A percentile compares a stretch with the other conserved stretches of the same genome.
Conservation (phyloP, 2,113 vertebrate genomes). For the Hyla sarda region DNA sequence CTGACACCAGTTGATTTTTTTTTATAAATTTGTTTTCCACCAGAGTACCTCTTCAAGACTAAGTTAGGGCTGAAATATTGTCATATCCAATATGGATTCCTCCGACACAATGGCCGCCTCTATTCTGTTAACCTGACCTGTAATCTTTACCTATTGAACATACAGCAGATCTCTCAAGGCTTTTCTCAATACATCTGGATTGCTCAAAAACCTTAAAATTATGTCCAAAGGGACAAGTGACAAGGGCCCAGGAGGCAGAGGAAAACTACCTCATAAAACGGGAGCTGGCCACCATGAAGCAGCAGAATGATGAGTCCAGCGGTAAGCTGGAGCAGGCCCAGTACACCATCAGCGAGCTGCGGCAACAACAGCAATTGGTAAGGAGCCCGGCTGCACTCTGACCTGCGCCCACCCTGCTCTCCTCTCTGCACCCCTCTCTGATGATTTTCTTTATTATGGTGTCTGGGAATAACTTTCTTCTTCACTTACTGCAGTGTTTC, state of each 20-base stretch:
- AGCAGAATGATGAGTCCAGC: constrained; percentile 93
- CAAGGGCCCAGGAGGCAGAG: constrained; percentile 98
- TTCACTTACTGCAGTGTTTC: too few species aligned
- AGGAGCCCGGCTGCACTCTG: constrained; percentile 77
- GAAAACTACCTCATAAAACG: constrained; percentile 99
- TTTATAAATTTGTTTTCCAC: too few species aligned
- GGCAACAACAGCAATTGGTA: constrained; percentile 90
- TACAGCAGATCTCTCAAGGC: constrained; percentile 64
- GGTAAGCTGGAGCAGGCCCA: constrained; percentile 95
- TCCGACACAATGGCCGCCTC: not conserved
- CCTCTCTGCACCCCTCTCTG: not conserved
- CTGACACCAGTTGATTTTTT: too few species aligned
- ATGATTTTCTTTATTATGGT: constrained; percentile 20
- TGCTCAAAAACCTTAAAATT: constrained; percentile 80
- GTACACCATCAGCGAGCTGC: constrained; percentile 91
- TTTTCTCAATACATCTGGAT: constrained; percentile 70
- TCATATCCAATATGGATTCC: not conserved
- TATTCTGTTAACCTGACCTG: too few species aligned
- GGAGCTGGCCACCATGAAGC: constrained; percentile 97
- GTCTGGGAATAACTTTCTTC: not conserved
- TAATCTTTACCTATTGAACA: not conserved
- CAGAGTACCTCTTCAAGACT: too few species aligned
- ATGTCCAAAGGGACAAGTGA: constrained; percentile 99
- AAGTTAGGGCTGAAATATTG: too few species aligned
- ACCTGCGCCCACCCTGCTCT: constrained; percentile 62